Evolutionary conservation across 2,888 invertebrate genomes (phyloP).

Genomic region (Gymnoscelis rufifasciata): DNA sequence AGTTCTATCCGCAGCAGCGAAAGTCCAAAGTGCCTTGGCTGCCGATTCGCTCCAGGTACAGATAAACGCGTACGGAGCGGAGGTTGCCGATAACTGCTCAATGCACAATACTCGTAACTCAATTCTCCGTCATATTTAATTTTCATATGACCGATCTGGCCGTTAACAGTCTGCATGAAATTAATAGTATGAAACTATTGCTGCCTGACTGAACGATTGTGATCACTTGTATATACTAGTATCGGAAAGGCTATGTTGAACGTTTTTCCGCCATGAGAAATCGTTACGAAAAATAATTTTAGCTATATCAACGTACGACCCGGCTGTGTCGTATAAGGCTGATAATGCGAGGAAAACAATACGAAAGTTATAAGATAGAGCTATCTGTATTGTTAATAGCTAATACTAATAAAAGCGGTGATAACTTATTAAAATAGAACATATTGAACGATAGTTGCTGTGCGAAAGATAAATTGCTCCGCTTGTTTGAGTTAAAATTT

Average conservation of each 20-base stretch:
- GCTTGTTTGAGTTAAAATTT: too few species aligned
- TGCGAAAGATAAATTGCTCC: neutral
- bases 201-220: neutral
- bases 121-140: neutral
- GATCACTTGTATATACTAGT: conserved; percentile 15
- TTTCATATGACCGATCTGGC: neutral
- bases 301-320: conserved; percentile 6
- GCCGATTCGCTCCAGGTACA: neutral
- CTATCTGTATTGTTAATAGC: conserved; percentile 12
- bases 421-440: conserved; percentile 26
- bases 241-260: conserved; percentile 15
- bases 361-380: neutral
- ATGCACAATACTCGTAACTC: neutral
- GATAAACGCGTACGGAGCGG: neutral
- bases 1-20: neutral
- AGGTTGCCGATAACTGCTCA: neutral
- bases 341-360: neutral
- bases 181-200: neutral
- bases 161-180: conserved; percentile 1
- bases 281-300: conserved; percentile 10
- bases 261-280: conserved; percentile 20
- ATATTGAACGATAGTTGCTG: conserved; percentile 19
- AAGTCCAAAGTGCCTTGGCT: neutral
- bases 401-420: conserved; percentile 19
- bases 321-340: neutral